Base-by-base conservation (phyloP, 2,888 invertebrate genomes). In the Toxonevra muliebris region DNA sequence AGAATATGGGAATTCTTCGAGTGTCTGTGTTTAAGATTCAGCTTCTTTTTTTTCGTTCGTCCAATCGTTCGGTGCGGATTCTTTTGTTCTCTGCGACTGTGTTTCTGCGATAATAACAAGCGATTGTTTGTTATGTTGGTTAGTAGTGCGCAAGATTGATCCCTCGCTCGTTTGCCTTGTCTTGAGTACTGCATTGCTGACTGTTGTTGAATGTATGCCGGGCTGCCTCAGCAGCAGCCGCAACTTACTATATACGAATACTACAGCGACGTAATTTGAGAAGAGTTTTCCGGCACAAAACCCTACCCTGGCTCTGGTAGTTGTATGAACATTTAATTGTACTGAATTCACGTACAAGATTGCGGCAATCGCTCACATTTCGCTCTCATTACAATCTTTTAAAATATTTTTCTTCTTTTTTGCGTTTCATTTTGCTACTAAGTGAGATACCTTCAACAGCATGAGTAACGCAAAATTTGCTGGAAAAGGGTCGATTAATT, bases 261-360 rank as follows among this genome's bases (percentile, higher is more conserved):
- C 48, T 60, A 70, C 68, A 65, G 70, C 71, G 50, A 66, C 69
- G 76, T 75, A 76, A 76, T 71, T 73, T 73, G 76, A 76, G 75
- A 74, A 69, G 74, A 69, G 65, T 76, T 76, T 76, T 76, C 76
- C 76, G 74, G 74, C 63, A 40, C 61, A 66, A 66, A 48, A 63
- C 43, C 11, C 41, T 61, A 52, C 43, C 17, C 17, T 15, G 50
- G 15, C 43, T 15, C 15, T 48, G 48, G n/a, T n/a, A 30, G 19
- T 17, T n/a, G 20, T 30, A 13, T 40, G 12, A 2, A 19, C 8
- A 58, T 57, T 67, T 67, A 62, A 62, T 62, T 67, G 66, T 58
- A 58, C 15, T 61, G 58, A 61, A 67, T 48, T 54, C 11, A 53
- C 40, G 30, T 30, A 45, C 54, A 66, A 48, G 20, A n/a, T 54